Base-by-base conservation (phyloP, 1,140 invertebrate species). In the Drosophila chauvacae region DNA sequence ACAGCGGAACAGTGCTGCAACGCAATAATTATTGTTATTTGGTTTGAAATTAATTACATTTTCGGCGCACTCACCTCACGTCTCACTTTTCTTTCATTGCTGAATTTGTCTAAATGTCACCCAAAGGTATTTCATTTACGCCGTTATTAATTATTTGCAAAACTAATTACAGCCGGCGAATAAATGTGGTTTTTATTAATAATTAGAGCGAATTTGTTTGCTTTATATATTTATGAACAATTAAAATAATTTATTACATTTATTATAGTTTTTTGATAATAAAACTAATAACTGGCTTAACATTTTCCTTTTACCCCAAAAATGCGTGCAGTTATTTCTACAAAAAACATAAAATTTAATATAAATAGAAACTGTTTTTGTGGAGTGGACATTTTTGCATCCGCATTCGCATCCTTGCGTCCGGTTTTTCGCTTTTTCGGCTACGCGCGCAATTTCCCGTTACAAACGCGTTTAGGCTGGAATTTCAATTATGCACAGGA, bases 401-500 rank as follows among this genome's bases (percentile, higher is more conserved):
- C 68, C 80, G 77, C 68, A 84, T 71, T 81, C 80, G 78, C 39
- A 59, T 78, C 60, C 72, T 35, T 64, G 61, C 50, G 51, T 86
- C 82, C 78, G 75, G 63, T 47, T 62, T 75, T 66, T 56, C 28
- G 66, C 71, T 56, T 77, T 83, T 88, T 87, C 71, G 84, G 80
- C 75, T 23, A 56, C 50, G 50, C 78, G 68, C 85, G 85, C 77
- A 88, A 88, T 88, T 88, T 88, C 84, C 84, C 77, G 85, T 84
- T 71, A 90, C 77, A 90, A 88, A 90, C 84, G 84, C 84, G 85
- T 78, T 88, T 88, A 88, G 85, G 77, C 85, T 88, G 81, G 84
- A 90, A 88, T 88, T 88, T 88, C 85, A 88, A 88, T 88, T 88
- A 88, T 88, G 84, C 84, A 80, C 85, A 88, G 84, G 84, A 88